These are phyloP conservation scores for Protobothrops mucrosquamatus DNA, from an alignment of 2,113 vertebrate species.

Conservation along the genomic window DNA sequence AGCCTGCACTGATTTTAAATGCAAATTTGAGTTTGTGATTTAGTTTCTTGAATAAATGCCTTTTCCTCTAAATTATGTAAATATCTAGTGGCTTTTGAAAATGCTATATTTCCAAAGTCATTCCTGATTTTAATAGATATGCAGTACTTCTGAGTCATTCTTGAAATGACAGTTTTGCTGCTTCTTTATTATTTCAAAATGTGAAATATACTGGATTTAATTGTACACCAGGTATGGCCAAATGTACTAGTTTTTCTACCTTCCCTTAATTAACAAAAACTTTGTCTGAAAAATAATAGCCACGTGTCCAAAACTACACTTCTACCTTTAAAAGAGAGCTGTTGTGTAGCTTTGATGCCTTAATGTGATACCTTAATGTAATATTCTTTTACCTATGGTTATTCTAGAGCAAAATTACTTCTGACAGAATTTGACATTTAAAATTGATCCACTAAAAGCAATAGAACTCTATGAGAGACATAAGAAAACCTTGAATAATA, in stretches of 20 bases:
- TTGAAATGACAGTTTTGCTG: not conserved
- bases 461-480: not conserved
- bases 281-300: not conserved
- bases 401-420: not conserved
- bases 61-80: not conserved
- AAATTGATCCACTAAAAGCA: not conserved
- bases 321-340: not conserved
- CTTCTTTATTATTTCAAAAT: not conserved
- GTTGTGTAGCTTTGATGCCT: not conserved
- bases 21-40: constrained; percentile 6
- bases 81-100: not conserved
- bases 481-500: not conserved
- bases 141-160: not conserved
- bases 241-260: not conserved
- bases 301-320: not conserved
- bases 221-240: not conserved
- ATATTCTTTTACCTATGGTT: not conserved
- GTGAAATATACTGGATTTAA: not conserved
- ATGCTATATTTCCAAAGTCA: not conserved
- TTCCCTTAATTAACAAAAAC: not conserved
- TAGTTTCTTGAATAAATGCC: not conserved
- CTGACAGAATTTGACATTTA: not conserved
- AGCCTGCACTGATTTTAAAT: not conserved
- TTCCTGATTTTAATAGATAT: not conserved
- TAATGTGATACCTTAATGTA: not conserved